phyloP scores from a whole-genome alignment of 2,797 vertebrate genomes.

The Aselliscus stoliczkanus region DNA sequence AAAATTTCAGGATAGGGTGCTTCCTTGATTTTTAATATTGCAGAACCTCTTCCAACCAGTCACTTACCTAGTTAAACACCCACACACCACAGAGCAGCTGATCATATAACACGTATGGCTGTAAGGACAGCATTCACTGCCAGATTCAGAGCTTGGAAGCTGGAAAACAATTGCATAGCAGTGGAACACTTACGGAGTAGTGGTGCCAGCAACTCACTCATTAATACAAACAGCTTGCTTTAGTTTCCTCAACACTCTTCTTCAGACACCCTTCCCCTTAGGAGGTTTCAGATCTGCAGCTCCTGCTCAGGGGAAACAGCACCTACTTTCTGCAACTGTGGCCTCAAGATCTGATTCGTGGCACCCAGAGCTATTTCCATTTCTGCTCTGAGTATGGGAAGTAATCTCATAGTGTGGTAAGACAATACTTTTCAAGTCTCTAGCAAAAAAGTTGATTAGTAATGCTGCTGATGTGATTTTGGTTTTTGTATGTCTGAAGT shows the following conservation, averaged over 20 bases:
- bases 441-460: not conserved
- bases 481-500: conserved; percentile 37
- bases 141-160: conserved; percentile 46
- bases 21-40: conserved; percentile 47
- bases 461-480: conserved; percentile 44
- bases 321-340: conserved; percentile 43
- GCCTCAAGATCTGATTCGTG: conserved; percentile 38
- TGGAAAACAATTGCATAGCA: conserved; percentile 62
- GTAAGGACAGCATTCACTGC: not conserved
- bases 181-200: conserved; percentile 47
- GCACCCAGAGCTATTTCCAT: conserved; percentile 42
- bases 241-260: conserved; percentile 60
- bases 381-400: conserved; percentile 61
- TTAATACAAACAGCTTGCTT: conserved; percentile 66
- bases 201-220: conserved; percentile 68
- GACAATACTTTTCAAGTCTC: conserved; percentile 50
- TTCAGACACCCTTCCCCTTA: conserved; percentile 77
- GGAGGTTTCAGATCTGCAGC: conserved; percentile 74
- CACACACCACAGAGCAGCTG: conserved; percentile 43
- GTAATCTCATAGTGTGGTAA: conserved; percentile 45
- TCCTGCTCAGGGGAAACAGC: conserved; percentile 64
- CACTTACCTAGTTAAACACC: conserved; percentile 60
- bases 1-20: conserved; percentile 3
- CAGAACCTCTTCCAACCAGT: conserved; percentile 41
- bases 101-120: conserved; percentile 31